Base-by-base conservation (phyloP, 2,113 vertebrate genomes). In the Sciurus niger region DNA sequence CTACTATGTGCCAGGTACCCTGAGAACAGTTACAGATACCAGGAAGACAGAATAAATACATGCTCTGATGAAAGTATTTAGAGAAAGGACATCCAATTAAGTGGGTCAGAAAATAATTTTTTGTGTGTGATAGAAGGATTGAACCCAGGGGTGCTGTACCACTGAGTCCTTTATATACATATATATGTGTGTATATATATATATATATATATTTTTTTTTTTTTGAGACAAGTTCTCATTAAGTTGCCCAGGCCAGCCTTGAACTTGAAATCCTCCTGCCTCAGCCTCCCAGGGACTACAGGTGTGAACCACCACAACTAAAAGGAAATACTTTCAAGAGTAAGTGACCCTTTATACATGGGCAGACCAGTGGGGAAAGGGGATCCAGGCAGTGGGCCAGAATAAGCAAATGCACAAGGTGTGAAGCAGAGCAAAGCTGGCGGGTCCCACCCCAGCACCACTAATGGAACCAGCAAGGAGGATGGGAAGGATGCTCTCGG, bases 401-500 rank as follows among this genome's bases (percentile, higher is more conserved):
- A 53, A 55, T 1, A 1, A 63, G 67, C 48, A 65, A 30, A 65
- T 65, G 43, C 37, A 0, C 0, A 18, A 51, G 65, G 18, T 10
- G 8, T 25, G 4, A 53, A 48, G 9, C 32, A 72, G 55, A 55
- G 51, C 8, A 16, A 10, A 4, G 3, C 0, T 1, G 13, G 46
- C 24, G 51, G 17, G 0, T 0, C 0, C 0, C 28, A 20, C 2
- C 67, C 34, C 8, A 4, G 46, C 13, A 2, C 0, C 3, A 1
- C 32, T 8, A 32, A 28, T 10, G 40, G 17, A 37, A 4, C 67
- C 30, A 5, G 22, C 22, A 2, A 1, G 4, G 0, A 14, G 4
- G 24, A 3, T 3, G 24, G 10, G 53, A 51, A 72, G 28, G 34
- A 14, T 0, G 1, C 4, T 1, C 3, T 11, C 1, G 1, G 22